Base-by-base conservation (phyloP, 2,888 invertebrate species). In the Phymatocera aterrima region DNA sequence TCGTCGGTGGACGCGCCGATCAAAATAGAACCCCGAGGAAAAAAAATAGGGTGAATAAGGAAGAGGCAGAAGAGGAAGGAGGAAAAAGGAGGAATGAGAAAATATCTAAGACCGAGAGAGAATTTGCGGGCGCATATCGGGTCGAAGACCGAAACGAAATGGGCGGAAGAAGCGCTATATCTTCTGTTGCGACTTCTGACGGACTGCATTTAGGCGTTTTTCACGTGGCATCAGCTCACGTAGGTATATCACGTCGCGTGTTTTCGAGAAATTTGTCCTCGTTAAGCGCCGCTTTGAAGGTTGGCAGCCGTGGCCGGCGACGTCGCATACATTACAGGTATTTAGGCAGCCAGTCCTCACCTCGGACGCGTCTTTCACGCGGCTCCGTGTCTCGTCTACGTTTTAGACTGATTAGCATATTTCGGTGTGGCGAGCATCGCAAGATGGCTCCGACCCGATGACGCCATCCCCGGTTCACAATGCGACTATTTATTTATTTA, bases 401-500 rank as follows among this genome's bases (percentile, higher is more conserved):
- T 51, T 75, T 75, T 48, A 75, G 83, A 81, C 84, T 86, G 85
- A 87, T 87, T 87, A 86, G 85, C 87, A 87, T 87, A 84, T 87
- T 86, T 82, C 78, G 78, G 70, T 70, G 74, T 18, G 28, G 68
- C 31, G 60, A 57, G 43, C 46, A 72, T 72, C 72, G 60, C 60
- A 77, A 54, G 75, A 75, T 80, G 61, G 68, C 46, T 40, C 77
- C 79, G 77, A 46, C 77, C 68, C 65, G 57, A 57, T 68, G 77
- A 79, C 77, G 80, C 70, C 74, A 83, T 80, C 84, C 85, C 82
- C 84, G 84, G 83, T 84, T 84, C 84, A 89, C 89, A 89, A 89
- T 89, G 87, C 85, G 86, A 85, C 88, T 88, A 89, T 88, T 83
- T 89, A 90, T 90, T 90, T 90, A 90, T 90, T 90, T 90, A 89